Conservation (phyloP, 2,797 vertebrate genomes). For the Strix occidentalis region DNA sequence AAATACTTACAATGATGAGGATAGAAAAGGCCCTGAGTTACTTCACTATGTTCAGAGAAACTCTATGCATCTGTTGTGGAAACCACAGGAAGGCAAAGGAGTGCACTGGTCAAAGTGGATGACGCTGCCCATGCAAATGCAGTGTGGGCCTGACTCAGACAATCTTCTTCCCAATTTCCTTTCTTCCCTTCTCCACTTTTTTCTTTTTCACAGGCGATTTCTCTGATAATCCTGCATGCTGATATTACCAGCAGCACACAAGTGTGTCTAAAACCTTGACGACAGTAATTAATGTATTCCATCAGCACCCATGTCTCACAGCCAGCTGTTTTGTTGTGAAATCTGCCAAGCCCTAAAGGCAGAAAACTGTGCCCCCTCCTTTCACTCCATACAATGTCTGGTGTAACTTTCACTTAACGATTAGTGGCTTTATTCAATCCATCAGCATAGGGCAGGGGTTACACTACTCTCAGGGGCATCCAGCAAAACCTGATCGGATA, state of each 20-base stretch:
- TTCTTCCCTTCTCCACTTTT: not conserved
- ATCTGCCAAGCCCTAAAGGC: constrained; percentile 52
- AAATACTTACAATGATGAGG: not conserved
- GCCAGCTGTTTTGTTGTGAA: constrained; percentile 71
- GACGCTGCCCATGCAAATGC: not conserved
- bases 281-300: constrained; percentile 74
- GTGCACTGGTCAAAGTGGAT: not conserved
- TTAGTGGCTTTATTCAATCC: constrained; percentile 74
- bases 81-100: not conserved
- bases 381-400: constrained; percentile 44
- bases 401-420: constrained; percentile 74
- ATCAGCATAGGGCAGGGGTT: constrained; percentile 70
- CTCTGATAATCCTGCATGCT: constrained; percentile 40
- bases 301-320: constrained; percentile 67
- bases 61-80: not conserved
- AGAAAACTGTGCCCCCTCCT: constrained; percentile 29
- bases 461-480: constrained; percentile 60
- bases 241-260: constrained; percentile 54
- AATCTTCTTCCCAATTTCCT: not conserved
- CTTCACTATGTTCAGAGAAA: not conserved
- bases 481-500: constrained; percentile 64
- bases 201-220: not conserved
- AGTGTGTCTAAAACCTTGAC: constrained; percentile 71
- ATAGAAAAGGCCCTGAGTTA: not conserved
- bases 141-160: not conserved